Evolutionary conservation across 2,888 invertebrate species (phyloP), one percentile per base, ranked within the genome.

Genomic region (Rhogogaster chlorosoma): DNA sequence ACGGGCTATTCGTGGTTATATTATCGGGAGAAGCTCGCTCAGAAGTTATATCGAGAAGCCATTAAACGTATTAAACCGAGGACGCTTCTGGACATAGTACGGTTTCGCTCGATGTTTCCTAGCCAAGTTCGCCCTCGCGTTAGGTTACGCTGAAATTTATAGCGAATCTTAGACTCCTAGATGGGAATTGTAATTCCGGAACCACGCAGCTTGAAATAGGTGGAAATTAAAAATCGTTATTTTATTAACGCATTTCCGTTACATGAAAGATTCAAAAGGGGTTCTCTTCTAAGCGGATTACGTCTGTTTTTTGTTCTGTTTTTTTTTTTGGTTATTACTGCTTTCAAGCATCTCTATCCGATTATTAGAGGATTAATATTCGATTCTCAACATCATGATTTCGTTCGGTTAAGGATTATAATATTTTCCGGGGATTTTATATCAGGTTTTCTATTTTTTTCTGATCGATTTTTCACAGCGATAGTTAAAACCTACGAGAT

Each of bases 31-130:
- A 80, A 80, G 61, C 80, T 70, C 67, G 67, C 83, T 61, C 38
- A 77, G 80, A 61, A 80, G 80, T 80, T 80, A 83, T 83, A 83
- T 83, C 53, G 83, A 67, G 70, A 83, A 83, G 83, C 83, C 83
- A 83, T 83, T 83, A 83, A 83, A 83, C 83, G 67, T 83, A 70
- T 70, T 70, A 83, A 70, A 64, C 67, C 83, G 32, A 45, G 42
- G 42, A 67, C 83, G 70, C 83, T 83, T 67, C 49, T 67, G 67
- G 64, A 67, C 64, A 70, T 83, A 67, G 70, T 45, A 67, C 29
- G 83, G 83, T 83, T 83, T 83, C 45, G 45, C 29, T 29, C 42
- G 67, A 26, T 26, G 67, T 32, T 67, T 45, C 36, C 29, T 9
- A 83, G 29, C 83, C 45, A 70, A 83, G 67, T 42, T 42, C 38